Conservation (phyloP, 2,888 invertebrate species). For the Aelia acuminata region DNA sequence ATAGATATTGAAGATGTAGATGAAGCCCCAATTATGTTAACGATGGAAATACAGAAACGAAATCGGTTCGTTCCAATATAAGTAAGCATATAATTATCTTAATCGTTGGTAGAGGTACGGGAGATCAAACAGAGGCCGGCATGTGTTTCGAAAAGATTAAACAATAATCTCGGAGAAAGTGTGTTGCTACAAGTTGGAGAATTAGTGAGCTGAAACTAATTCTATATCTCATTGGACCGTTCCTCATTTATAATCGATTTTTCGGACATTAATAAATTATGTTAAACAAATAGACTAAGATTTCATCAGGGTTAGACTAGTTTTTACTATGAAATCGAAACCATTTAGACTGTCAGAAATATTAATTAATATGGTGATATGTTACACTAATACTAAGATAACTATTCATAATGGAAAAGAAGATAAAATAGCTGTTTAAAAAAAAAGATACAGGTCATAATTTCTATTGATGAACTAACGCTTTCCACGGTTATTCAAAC, state of each 20-base stretch:
- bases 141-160: constrained; percentile 3
- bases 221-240: neutral
- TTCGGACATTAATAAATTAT: neutral
- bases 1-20: neutral
- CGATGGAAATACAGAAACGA: neutral
- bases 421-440: too few relatives aligned
- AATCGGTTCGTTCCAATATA: neutral
- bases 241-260: neutral
- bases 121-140: neutral
- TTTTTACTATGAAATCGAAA: neutral
- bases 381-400: too few relatives aligned
- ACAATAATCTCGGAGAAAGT: constrained; percentile 13
- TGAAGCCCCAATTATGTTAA: neutral
- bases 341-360: neutral
- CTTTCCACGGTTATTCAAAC: too few relatives aligned
- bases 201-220: neutral
- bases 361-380: neutral
- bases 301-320: neutral
- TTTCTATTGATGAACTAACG: too few relatives aligned
- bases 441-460: too few relatives aligned
- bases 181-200: neutral
- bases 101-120: neutral
- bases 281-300: neutral
- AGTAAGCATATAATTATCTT: neutral
- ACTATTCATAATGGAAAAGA: too few relatives aligned